A percentile compares a stretch with the other conserved stretches of the same genome.
phyloP scores from a whole-genome alignment of 2,797 vertebrate genomes.

The Hephaestus fuliginosus region DNA sequence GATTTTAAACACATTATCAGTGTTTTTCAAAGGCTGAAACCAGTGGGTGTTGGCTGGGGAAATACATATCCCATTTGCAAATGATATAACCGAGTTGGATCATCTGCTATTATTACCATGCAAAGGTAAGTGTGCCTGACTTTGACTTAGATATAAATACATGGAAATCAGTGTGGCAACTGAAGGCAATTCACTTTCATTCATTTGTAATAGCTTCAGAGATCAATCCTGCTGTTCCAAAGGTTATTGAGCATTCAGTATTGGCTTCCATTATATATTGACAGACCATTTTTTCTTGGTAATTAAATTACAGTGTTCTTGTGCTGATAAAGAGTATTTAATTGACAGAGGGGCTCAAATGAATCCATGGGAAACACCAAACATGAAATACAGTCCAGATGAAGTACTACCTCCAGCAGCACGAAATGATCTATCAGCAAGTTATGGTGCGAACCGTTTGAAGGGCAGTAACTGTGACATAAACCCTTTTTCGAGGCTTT shows the following conservation, averaged over 20 bases:
- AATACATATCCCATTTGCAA: slow-evolving; percentile 47
- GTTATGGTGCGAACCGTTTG: slow-evolving; percentile 49
- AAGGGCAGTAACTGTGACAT: slow-evolving; percentile 64
- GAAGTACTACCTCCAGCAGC: slow-evolving; percentile 23
- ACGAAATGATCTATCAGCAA: slow-evolving; percentile 47
- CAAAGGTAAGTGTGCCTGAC: slow-evolving; percentile 33
- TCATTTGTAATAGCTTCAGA: slow-evolving; percentile 33
- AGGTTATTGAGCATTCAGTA: slow-evolving; percentile 33
- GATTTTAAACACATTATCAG: slow-evolving; percentile 17
- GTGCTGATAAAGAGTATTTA: slow-evolving; percentile 32
- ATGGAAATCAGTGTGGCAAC: background rate
- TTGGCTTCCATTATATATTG: slow-evolving; percentile 28
- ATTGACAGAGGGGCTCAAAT: slow-evolving; percentile 13
- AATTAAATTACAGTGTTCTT: slow-evolving; percentile 35
- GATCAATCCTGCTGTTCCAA: slow-evolving; percentile 24
- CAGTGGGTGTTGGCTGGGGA: slow-evolving; percentile 16
- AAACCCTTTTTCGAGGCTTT: slow-evolving; percentile 63
- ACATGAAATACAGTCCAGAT: slow-evolving; percentile 23
- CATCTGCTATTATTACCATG: slow-evolving; percentile 36
- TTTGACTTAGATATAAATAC: slow-evolving; percentile 13
- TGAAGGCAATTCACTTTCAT: slow-evolving; percentile 16
- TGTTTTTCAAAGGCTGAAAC: slow-evolving; percentile 37
- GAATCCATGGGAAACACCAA: slow-evolving; percentile 30
- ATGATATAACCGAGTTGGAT: slow-evolving; percentile 24
- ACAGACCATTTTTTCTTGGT: slow-evolving; percentile 34